Conservation (phyloP, 2,888 invertebrate genomes). For the Electrophaes corylata region DNA sequence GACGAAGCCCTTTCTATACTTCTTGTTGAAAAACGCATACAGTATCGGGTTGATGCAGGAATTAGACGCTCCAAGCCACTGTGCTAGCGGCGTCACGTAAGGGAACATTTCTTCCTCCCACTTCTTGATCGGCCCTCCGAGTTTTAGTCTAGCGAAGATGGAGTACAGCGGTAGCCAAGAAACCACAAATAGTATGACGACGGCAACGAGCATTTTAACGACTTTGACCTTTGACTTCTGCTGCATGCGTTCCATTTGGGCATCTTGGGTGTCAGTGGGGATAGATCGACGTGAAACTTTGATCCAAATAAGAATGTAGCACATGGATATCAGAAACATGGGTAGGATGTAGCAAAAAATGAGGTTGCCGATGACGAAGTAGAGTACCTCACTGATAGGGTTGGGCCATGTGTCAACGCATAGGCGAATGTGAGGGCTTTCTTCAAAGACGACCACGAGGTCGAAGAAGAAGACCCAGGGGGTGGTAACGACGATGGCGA, state of each 20-base stretch:
- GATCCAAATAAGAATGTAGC: slow-evolving; percentile 96
- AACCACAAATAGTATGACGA: slow-evolving; percentile 95
- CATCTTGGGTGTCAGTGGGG: slow-evolving; percentile 95
- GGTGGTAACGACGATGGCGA: slow-evolving; percentile 92
- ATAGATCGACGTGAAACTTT: slow-evolving; percentile 95
- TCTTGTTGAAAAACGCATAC: slow-evolving; percentile 97
- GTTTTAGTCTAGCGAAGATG: slow-evolving; percentile 93
- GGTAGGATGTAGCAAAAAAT: slow-evolving; percentile 96
- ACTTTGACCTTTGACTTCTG: slow-evolving; percentile 97
- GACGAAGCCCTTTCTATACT: slow-evolving; percentile 95
- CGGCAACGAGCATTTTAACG: slow-evolving; percentile 96
- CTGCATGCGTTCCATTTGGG: slow-evolving; percentile 95
- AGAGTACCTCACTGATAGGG: slow-evolving; percentile 90
- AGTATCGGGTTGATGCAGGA: slow-evolving; percentile 97
- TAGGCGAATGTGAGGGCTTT: slow-evolving; percentile 89
- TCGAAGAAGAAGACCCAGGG: slow-evolving; percentile 97
- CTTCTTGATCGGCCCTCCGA: slow-evolving; percentile 89
- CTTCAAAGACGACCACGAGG: slow-evolving; percentile 88
- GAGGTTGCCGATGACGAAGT: slow-evolving; percentile 95
- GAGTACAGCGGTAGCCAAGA: slow-evolving; percentile 97
- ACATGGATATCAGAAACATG: slow-evolving; percentile 94
- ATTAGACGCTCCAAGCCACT: slow-evolving; percentile 96
- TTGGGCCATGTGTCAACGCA: slow-evolving; percentile 95
- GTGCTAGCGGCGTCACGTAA: slow-evolving; percentile 93
- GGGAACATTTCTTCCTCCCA: slow-evolving; percentile 93